A percentile compares a stretch with the other conserved stretches of the same genome.
phyloP scores from a whole-genome alignment of 2,113 vertebrate species.

The Chiloscyllium plagiosum region DNA sequence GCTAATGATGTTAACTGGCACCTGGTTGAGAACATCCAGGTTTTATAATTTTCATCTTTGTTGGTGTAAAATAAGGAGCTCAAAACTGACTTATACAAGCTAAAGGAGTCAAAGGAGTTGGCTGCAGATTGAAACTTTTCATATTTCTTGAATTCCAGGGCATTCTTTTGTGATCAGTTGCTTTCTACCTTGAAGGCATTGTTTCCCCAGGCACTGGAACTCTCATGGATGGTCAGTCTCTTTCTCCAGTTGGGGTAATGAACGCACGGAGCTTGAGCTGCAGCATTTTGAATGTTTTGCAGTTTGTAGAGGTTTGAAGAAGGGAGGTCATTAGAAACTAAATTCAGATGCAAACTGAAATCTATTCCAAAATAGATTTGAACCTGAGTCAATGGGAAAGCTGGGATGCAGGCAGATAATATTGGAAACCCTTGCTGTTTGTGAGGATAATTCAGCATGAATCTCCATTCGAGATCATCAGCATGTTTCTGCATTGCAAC shows the following conservation, averaged over 20 bases:
- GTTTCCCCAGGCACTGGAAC: too few species aligned
- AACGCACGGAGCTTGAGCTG: neutral
- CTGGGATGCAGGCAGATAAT: neutral
- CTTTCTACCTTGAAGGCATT: too few species aligned
- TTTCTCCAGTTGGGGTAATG: neutral
- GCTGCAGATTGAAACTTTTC: neutral
- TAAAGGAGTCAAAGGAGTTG: neutral
- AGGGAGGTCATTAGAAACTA: neutral
- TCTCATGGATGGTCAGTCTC: too few species aligned
- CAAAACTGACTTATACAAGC: neutral
- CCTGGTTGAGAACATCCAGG: neutral
- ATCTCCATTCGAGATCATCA: neutral
- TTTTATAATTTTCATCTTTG: neutral
- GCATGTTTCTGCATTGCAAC: neutral
- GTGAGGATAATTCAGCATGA: neutral
- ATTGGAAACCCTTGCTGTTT: neutral
- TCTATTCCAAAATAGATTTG: neutral
- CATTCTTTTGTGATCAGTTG: too few species aligned
- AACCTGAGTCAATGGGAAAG: neutral
- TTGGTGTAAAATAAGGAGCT: neutral
- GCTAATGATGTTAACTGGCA: neutral
- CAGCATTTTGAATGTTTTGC: neutral
- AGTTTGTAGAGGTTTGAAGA: neutral
- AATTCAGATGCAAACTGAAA: neutral
- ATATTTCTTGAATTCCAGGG: too few species aligned